Conservation (phyloP, 2,888 invertebrate genomes). For the Lithosia quadra region DNA sequence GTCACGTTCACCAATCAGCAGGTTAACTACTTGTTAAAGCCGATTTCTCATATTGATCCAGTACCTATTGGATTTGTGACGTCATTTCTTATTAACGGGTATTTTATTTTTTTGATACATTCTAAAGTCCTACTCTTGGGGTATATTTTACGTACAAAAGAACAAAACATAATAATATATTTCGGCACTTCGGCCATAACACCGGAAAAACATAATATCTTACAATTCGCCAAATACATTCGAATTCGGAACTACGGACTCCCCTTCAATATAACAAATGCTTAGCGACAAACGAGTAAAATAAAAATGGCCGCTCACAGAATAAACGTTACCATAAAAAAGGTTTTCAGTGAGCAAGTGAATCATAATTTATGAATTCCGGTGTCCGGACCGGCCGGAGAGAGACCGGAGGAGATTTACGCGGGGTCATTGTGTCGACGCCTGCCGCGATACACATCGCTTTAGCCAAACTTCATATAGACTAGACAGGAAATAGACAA, state of each 20-base stretch:
- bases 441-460: slow-evolving; percentile 66
- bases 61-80: too few species aligned
- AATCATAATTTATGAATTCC: slow-evolving; percentile 87
- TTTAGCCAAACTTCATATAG: slow-evolving; percentile 52
- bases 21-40: too few species aligned
- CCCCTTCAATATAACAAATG: slow-evolving; percentile 62
- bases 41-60: too few species aligned
- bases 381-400: slow-evolving; percentile 71
- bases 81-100: too few species aligned
- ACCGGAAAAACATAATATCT: slow-evolving; percentile 10
- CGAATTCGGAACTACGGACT: slow-evolving; percentile 29
- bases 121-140: background rate
- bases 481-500: slow-evolving; percentile 24
- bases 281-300: slow-evolving; percentile 77
- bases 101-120: background rate
- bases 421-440: slow-evolving; percentile 83
- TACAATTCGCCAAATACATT: slow-evolving; percentile 38
- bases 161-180: slow-evolving; percentile 8
- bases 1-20: too few species aligned
- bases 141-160: background rate
- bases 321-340: slow-evolving; percentile 86
- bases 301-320: slow-evolving; percentile 81
- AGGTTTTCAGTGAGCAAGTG: slow-evolving; percentile 87
- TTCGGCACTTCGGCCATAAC: background rate
- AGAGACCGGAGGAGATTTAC: slow-evolving; percentile 77